Percentiles rank a stretch among this genome's conserved stretches.
Conservation (phyloP, 2,888 invertebrate species). For the Xestia c-nigrum region DNA sequence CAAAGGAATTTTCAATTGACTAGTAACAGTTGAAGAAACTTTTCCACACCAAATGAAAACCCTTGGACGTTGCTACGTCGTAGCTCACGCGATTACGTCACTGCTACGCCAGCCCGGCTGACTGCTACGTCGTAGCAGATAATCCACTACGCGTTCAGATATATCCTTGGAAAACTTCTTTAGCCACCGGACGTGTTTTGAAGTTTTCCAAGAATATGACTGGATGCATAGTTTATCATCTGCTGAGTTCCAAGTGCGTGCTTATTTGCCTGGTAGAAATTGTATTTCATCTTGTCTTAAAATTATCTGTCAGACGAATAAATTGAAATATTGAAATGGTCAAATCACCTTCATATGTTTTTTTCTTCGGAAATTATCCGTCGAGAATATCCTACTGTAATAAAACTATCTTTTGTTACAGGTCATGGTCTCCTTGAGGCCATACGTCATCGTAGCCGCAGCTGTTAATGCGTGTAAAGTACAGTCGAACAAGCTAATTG, state of each 20-base stretch:
- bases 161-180: constrained; percentile 13
- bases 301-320: background rate
- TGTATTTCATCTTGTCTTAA: background rate
- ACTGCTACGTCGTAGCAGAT: constrained; percentile 43
- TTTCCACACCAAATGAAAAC: constrained; percentile 3
- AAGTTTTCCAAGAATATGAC: constrained; percentile 1
- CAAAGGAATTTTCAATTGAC: background rate
- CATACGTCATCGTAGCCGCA: background rate
- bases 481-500: too few relatives aligned
- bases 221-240: background rate
- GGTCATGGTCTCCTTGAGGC: background rate
- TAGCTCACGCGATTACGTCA: constrained; percentile 34
- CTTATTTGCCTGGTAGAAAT: background rate
- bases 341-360: too few relatives aligned
- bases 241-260: background rate
- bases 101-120: constrained; percentile 20
- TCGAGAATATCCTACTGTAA: background rate
- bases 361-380: too few relatives aligned
- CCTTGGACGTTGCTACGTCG: constrained; percentile 19
- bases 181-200: background rate
- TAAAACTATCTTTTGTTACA: background rate
- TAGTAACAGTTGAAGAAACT: background rate
- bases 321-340: background rate
- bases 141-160: background rate
- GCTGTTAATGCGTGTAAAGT: background rate